Percentiles rank a stretch among this genome's conserved stretches.
phyloP scores from a whole-genome alignment of 2,888 invertebrate species.

The Aphrophora alni region DNA sequence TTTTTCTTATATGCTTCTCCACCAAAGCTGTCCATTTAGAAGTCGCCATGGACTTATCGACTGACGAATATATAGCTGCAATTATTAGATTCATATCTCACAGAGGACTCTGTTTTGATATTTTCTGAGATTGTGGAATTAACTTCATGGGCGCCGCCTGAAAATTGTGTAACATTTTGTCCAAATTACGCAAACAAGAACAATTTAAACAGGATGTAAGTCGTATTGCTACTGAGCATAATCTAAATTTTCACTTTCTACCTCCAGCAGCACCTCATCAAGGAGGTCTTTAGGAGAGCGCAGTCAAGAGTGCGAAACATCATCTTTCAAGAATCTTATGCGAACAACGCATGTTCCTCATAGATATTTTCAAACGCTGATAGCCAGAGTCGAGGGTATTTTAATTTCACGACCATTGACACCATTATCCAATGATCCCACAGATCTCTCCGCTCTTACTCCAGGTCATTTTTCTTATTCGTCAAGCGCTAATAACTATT shows the following conservation, averaged over 20 bases:
- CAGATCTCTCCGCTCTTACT: slow-evolving; percentile 49
- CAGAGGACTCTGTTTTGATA: slow-evolving; percentile 46
- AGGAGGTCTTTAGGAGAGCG: too few relatives aligned
- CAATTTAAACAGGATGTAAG: too few relatives aligned
- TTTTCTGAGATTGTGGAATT: slow-evolving; percentile 54
- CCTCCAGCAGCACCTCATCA: too few relatives aligned
- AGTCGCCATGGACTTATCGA: slow-evolving; percentile 50
- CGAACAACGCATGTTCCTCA: slow-evolving; percentile 46
- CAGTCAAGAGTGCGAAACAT: too few relatives aligned
- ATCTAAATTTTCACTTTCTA: too few relatives aligned
- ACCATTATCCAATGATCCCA: slow-evolving; percentile 48
- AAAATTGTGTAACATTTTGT: neutral
- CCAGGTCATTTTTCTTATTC: slow-evolving; percentile 54
- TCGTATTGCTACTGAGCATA: too few relatives aligned
- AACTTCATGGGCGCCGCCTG: slow-evolving; percentile 52
- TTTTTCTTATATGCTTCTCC: slow-evolving; percentile 50
- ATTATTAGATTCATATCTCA: slow-evolving; percentile 49
- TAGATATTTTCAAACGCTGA: slow-evolving; percentile 51
- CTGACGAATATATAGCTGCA: slow-evolving; percentile 50
- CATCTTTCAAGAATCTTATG: slow-evolving; percentile 48
- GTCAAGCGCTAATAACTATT: slow-evolving; percentile 48
- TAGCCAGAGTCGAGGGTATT: slow-evolving; percentile 50
- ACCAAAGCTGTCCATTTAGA: slow-evolving; percentile 51
- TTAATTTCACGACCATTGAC: slow-evolving; percentile 52
- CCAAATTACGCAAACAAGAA: too few relatives aligned